phyloP scores from a whole-genome alignment of 1,140 invertebrate genomes.

The Agrypnia vestita region DNA sequence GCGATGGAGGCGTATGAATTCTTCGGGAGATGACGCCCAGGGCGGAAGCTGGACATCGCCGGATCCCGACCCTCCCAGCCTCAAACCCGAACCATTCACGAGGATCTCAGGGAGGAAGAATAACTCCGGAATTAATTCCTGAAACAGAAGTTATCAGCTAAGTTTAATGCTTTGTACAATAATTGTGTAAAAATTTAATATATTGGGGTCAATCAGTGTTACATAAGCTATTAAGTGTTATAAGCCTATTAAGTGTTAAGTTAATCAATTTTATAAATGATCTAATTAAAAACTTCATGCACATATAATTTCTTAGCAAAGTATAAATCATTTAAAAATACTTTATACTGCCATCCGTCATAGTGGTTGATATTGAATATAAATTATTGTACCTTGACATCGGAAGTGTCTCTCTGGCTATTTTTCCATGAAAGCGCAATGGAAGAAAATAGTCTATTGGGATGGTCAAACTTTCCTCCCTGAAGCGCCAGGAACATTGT shows the following conservation, averaged over 20 bases:
- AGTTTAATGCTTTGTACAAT: not conserved
- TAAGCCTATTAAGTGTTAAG: not conserved
- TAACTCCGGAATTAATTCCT: constrained; percentile 98
- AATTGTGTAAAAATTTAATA: too few species aligned
- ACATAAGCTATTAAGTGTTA: too few species aligned
- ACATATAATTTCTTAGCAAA: too few species aligned
- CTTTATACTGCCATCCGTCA: not conserved
- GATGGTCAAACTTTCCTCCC: constrained; percentile 99
- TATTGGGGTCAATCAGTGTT: too few species aligned
- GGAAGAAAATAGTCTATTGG: constrained; percentile 96
- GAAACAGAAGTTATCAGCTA: constrained; percentile 46
- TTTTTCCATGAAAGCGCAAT: constrained; percentile 97
- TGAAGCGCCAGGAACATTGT: constrained; percentile 99
- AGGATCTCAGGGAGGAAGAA: constrained; percentile 99
- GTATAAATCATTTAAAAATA: not conserved
- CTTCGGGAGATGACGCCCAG: constrained; percentile 97
- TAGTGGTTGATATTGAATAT: not conserved
- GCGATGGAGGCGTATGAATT: constrained; percentile 97
- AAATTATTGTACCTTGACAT: constrained; percentile 89
- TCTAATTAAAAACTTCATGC: too few species aligned
- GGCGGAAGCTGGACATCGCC: constrained; percentile 93
- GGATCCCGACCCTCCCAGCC: constrained; percentile 91
- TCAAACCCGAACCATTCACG: constrained; percentile 90
- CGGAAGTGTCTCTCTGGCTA: constrained; percentile 97
- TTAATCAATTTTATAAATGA: not conserved